A percentile compares a stretch with the other conserved stretches of the same genome.
Evolutionary conservation across 1,140 invertebrate genomes (phyloP).

Genomic region (Heliconius hewitsoni): DNA sequence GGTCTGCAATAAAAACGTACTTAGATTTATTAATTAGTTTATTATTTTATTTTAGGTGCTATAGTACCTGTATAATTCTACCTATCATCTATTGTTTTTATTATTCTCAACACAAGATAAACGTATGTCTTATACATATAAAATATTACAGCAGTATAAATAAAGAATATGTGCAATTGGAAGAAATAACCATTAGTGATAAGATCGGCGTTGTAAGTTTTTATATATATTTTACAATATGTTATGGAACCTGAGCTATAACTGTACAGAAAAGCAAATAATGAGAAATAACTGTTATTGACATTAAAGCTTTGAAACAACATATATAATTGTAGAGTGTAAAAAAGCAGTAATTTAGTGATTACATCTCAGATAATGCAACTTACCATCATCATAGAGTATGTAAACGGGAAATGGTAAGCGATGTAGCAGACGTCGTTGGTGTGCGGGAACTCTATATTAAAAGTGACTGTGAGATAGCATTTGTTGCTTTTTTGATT

Average conservation of each 20-base stretch:
- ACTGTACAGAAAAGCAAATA: background rate
- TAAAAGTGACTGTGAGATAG: slow-evolving; percentile 92
- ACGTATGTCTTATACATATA: no score
- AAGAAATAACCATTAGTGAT: no score
- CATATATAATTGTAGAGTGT: background rate
- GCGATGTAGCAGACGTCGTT: slow-evolving; percentile 94
- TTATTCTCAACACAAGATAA: no score
- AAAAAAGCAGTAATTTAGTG: background rate
- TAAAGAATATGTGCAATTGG: no score
- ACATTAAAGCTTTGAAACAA: background rate
- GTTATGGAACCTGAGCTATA: background rate
- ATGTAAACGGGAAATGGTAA: slow-evolving; percentile 96
- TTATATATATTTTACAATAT: background rate
- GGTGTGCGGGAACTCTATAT: slow-evolving; percentile 88
- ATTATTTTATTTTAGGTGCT: background rate
- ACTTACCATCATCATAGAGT: slow-evolving; percentile 88
- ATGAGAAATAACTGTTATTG: slow-evolving; percentile 14
- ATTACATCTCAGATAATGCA: background rate
- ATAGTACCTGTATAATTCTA: background rate
- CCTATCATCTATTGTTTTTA: no score
- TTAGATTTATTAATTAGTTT: background rate
- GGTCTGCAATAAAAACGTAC: slow-evolving; percentile 73
- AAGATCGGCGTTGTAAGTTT: background rate
- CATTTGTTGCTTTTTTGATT: slow-evolving; percentile 81
- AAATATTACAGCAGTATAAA: no score